Percentiles rank a stretch among this genome's conserved stretches.
phyloP scores from a whole-genome alignment of 2,797 vertebrate species.

The Orientallactaga sibirica region DNA sequence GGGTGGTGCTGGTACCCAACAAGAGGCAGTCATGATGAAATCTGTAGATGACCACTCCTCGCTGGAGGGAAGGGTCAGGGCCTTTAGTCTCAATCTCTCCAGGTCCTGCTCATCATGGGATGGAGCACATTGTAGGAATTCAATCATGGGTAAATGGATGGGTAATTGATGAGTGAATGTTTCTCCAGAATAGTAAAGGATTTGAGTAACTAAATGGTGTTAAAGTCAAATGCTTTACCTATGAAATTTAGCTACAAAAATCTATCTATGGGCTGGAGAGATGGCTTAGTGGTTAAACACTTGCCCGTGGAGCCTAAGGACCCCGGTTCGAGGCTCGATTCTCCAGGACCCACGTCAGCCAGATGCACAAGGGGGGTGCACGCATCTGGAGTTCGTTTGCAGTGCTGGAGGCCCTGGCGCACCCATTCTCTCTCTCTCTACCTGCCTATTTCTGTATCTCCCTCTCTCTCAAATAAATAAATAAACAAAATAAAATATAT shows the following conservation, averaged over 20 bases:
- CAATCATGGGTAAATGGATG: neutral
- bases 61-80: neutral
- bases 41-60: neutral
- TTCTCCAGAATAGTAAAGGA: constrained; percentile 8
- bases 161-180: neutral
- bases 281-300: too few relatives aligned
- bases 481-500: too few relatives aligned
- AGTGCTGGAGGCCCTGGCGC: too few relatives aligned
- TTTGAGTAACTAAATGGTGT: neutral
- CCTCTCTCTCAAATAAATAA: too few relatives aligned
- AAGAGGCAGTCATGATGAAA: neutral
- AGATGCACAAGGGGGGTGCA: too few relatives aligned
- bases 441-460: too few relatives aligned
- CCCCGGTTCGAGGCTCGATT: too few relatives aligned
- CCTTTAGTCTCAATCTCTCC: neutral
- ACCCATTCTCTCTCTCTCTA: too few relatives aligned
- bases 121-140: neutral
- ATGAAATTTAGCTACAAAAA: neutral
- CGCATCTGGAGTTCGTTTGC: too few relatives aligned
- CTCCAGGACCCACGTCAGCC: too few relatives aligned
- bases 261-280: neutral
- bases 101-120: neutral
- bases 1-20: neutral
- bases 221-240: neutral
- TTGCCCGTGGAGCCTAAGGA: too few relatives aligned